phyloP scores from a whole-genome alignment of 2,113 vertebrate genomes.

The Dromiciops gliroides region DNA sequence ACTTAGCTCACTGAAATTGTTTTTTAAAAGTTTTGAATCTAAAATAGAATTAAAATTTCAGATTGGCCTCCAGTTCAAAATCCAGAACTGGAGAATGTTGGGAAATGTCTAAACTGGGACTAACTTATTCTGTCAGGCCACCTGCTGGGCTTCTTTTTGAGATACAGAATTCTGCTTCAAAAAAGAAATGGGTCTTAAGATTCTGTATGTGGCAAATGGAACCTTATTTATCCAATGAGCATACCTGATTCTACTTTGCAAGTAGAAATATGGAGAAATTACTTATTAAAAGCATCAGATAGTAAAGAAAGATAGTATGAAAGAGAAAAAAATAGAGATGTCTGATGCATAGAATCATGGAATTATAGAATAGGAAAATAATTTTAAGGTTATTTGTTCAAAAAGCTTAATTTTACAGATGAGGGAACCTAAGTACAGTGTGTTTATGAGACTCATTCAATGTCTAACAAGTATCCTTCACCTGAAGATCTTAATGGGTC shows the following conservation, averaged over 20 bases:
- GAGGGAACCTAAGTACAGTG: not conserved
- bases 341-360: not conserved
- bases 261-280: not conserved
- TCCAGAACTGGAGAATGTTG: not conserved
- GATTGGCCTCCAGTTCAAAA: not conserved
- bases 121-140: not conserved
- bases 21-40: conserved; percentile 20
- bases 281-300: not conserved
- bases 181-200: not conserved
- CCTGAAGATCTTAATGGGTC: not conserved
- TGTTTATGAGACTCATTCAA: not conserved
- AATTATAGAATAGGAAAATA: not conserved
- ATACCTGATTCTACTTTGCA: conserved; percentile 9
- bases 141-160: conserved; percentile 13
- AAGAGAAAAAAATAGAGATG: not conserved
- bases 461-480: not conserved
- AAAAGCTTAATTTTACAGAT: not conserved
- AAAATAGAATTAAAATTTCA: conserved; percentile 17
- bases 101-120: not conserved
- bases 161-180: not conserved
- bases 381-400: not conserved
- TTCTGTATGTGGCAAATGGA: not conserved
- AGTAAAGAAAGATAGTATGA: not conserved
- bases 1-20: not conserved
- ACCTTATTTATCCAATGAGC: not conserved